phyloP scores from a whole-genome alignment of 2,113 vertebrate species.

The Xiphias gladius region DNA sequence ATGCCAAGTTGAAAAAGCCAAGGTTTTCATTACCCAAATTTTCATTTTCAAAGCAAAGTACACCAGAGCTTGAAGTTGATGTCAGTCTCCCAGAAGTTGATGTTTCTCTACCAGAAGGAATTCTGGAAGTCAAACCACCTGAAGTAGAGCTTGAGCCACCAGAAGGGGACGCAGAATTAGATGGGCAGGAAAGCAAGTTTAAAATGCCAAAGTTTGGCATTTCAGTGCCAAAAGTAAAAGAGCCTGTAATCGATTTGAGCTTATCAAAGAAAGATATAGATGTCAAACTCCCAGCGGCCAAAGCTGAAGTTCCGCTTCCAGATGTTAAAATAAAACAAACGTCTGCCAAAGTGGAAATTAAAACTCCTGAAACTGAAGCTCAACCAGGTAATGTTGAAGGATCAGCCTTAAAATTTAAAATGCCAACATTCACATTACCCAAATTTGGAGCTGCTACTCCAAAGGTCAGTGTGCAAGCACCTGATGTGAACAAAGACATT shows the following conservation, averaged over 20 bases:
- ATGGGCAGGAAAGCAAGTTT: conserved; percentile 39
- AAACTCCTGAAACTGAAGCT: not conserved
- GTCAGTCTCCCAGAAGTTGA: conserved; percentile 7
- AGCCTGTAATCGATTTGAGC: conserved; percentile 31
- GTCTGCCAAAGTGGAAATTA: conserved; percentile 8
- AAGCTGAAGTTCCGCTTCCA: conserved; percentile 21
- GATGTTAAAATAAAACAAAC: conserved; percentile 32
- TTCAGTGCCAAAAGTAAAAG: conserved; percentile 50
- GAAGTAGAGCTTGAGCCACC: conserved; percentile 39
- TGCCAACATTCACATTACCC: conserved; percentile 67
- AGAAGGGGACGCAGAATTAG: conserved; percentile 7
- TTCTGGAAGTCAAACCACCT: conserved; percentile 41
- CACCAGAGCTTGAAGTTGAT: not conserved
- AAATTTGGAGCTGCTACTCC: conserved; percentile 59
- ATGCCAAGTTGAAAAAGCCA: conserved; percentile 58
- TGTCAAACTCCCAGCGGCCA: not conserved
- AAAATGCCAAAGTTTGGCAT: conserved; percentile 60
- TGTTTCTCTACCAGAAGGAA: conserved; percentile 41
- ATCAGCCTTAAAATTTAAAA: conserved; percentile 62
- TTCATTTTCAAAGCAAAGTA: conserved; percentile 61
- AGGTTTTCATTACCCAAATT: conserved; percentile 63
- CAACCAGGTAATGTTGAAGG: conserved; percentile 5
- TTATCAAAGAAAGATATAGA: conserved; percentile 36
- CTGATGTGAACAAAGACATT: conserved; percentile 36
- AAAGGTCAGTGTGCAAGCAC: conserved; percentile 22